These are phyloP conservation scores for Merodon equestris DNA, from an alignment of 2,888 invertebrate genomes.

Conservation along the genomic window DNA sequence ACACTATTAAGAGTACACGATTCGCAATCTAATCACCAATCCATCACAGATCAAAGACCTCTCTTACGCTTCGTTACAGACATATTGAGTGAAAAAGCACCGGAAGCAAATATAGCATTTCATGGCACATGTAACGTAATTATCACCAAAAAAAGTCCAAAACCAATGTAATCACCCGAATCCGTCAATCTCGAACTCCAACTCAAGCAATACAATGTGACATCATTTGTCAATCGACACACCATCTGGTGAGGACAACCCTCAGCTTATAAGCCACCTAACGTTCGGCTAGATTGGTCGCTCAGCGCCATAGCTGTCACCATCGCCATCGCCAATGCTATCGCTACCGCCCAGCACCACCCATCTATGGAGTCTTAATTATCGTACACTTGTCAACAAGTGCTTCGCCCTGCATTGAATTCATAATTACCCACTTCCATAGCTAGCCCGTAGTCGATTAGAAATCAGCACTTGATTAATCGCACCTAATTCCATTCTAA, in stretches of 20 bases:
- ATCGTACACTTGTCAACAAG: conserved; percentile 47
- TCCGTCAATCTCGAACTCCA: no score
- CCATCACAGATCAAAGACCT: no score
- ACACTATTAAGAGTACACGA: no score
- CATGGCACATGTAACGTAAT: no score
- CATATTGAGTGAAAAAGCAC: no score
- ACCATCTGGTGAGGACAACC: conserved; percentile 22
- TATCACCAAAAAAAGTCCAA: no score
- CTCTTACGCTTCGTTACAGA: no score
- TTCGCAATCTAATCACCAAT: no score
- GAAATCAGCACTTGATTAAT: conserved; percentile 55
- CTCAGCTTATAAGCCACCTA: conserved; percentile 1
- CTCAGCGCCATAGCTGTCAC: no score
- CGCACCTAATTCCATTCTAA: conserved; percentile 4
- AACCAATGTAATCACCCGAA: background rate
- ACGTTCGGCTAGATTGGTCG: background rate
- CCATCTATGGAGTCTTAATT: conserved; percentile 16
- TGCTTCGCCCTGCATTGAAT: conserved; percentile 30
- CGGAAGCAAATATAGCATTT: no score
- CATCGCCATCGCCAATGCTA: conserved; percentile 39
- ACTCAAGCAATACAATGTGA: conserved; percentile 11
- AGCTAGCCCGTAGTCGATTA: conserved; percentile 21
- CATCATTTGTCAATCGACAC: conserved; percentile 15
- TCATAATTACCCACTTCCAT: conserved; percentile 36
- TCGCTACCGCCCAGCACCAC: conserved; percentile 26